Evolutionary conservation across 2,797 vertebrate genomes (phyloP), one percentile per base, ranked within the genome.

Genomic region (Channa striata): DNA sequence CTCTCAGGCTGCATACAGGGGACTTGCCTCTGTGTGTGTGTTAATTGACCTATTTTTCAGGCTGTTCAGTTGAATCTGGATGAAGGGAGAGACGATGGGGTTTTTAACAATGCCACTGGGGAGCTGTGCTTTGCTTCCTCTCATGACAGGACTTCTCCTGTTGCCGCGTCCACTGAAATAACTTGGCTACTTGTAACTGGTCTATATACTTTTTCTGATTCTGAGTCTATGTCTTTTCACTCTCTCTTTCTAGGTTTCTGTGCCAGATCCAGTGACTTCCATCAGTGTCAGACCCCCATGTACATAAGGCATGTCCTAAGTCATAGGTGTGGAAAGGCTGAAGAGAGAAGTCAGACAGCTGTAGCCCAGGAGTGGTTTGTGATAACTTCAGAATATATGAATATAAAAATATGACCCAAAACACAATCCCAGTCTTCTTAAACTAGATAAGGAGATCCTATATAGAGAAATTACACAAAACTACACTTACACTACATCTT

Each of bases 1-100:
- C 86, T 48, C 81, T 94, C 16, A 90, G 88, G 89, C 92, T 94
- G 73, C 79, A 25, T 77, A 61, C 47, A 39, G 30, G 49, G 49
- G 59, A 76, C 39, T 5, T 63, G 42, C 8, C 9, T 78, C 54
- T 58, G 4, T 71, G 17, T 63, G 58, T 20, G 53, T 42, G 21
- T 70, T 89, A 85, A 91, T 87, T 91, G 85, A 86, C 87, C 89
- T 83, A 84, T 88, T 91, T 91, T 88, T 84, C 53, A 66, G 70
- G 46, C 60, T 63, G 71, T 83, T 87, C 59, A 21, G 82, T 76
- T 85, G 79, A 83, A 80, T 81, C 9, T 7, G 54, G 75, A 84
- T 78, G 74, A 84, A 78, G 78, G 43, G 46, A 70, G 60, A 77
- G 66, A 72, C 54, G 30, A 66, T 67, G 48, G 58, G 56, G 42